Evolutionary conservation across 2,888 invertebrate species (phyloP).

Genomic region (Harpalus rufipes): DNA sequence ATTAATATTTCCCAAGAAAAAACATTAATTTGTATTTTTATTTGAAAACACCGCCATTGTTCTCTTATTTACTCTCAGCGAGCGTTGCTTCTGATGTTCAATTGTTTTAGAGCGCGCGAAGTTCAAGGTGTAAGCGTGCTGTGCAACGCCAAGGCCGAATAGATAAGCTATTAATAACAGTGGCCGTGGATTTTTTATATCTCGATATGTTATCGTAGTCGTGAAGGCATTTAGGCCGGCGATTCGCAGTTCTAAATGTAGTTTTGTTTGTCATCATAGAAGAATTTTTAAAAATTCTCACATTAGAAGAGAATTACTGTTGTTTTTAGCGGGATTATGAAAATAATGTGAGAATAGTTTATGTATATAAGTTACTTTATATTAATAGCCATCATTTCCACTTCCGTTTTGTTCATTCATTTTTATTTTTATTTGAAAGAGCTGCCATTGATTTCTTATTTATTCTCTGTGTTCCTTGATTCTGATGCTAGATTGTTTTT

Average conservation of each 20-base stretch:
- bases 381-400: no score
- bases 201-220: constrained; percentile 53
- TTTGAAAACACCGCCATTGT: constrained; percentile 6
- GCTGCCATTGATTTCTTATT: no score
- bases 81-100: constrained; percentile 11
- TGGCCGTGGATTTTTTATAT: constrained; percentile 63
- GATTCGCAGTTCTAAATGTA: constrained; percentile 9
- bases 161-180: constrained; percentile 65
- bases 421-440: no score
- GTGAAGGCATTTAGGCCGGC: constrained; percentile 39
- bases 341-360: no score
- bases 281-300: not conserved
- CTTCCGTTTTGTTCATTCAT: no score
- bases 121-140: constrained; percentile 64
- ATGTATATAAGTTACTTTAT: no score
- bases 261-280: constrained; percentile 13
- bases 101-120: constrained; percentile 57
- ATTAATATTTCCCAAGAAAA: not conserved
- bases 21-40: not conserved
- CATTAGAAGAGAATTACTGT: no score
- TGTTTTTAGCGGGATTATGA: no score
- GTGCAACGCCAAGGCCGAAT: constrained; percentile 55
- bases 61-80: constrained; percentile 28
- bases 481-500: no score
- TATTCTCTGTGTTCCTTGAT: no score